phyloP scores from a whole-genome alignment of 2,113 vertebrate genomes.

The Neofelis nebulosa region DNA sequence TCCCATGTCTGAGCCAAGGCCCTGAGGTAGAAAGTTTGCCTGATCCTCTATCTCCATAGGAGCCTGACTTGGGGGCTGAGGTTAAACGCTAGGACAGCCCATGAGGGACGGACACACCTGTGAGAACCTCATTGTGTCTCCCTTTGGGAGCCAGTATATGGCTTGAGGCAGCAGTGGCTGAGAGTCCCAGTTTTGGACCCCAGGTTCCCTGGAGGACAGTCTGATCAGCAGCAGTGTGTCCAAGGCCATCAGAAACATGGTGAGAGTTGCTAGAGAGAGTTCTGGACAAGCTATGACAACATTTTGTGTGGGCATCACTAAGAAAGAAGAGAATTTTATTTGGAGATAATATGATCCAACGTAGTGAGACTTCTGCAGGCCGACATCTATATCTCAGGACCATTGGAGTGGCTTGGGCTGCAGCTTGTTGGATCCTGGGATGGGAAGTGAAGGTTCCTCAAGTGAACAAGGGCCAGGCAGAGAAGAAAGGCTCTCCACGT shows the following conservation, averaged over 20 bases:
- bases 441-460: neutral
- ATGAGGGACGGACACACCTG: neutral
- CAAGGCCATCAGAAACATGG: neutral
- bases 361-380: neutral
- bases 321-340: neutral
- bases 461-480: neutral
- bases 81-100: neutral
- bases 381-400: neutral
- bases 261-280: neutral
- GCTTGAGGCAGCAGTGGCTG: neutral
- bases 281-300: neutral
- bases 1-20: neutral
- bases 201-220: neutral
- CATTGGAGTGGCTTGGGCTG: neutral
- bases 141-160: neutral
- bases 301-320: neutral
- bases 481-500: neutral
- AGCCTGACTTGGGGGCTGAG: neutral
- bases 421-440: neutral
- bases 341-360: neutral
- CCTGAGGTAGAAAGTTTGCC: neutral
- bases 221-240: neutral
- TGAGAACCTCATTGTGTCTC: neutral
- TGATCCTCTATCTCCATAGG: neutral
- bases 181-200: neutral